phyloP scores from a whole-genome alignment of 2,797 vertebrate species.

The Chelon auratus region DNA sequence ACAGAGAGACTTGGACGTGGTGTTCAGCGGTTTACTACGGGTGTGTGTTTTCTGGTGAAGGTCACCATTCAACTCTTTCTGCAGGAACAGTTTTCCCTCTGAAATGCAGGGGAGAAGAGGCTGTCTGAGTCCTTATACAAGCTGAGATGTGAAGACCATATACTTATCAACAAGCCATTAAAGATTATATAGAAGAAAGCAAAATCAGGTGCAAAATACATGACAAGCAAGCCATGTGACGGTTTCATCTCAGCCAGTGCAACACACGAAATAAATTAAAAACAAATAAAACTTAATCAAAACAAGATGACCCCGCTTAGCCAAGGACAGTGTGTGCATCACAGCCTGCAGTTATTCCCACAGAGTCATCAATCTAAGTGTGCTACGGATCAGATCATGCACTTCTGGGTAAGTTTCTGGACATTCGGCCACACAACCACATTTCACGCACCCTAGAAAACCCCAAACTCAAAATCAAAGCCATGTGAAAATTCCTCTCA shows the following conservation, averaged over 20 bases:
- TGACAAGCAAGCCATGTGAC: neutral
- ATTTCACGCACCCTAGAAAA: neutral
- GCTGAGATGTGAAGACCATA: neutral
- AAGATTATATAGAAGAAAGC: no score
- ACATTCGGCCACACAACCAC: neutral
- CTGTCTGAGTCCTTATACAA: no score
- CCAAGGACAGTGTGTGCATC: constrained; percentile 14
- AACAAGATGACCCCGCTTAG: neutral
- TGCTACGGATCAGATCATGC: neutral
- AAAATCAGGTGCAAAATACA: neutral
- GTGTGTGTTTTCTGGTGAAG: neutral
- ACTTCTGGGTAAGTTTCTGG: neutral
- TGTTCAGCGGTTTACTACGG: neutral
- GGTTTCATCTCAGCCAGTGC: neutral
- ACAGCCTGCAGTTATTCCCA: neutral
- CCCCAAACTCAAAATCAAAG: constrained; percentile 37
- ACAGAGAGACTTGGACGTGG: neutral
- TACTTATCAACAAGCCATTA: no score
- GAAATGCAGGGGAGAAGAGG: neutral
- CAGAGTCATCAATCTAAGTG: neutral
- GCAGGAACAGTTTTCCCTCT: neutral
- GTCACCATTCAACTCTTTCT: constrained; percentile 1
- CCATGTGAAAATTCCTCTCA: constrained; percentile 40
- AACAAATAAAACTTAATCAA: constrained; percentile 21
- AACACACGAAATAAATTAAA: neutral